A percentile compares a stretch with the other conserved stretches of the same genome.
Conservation (phyloP, 2,888 invertebrate genomes). For the Bibio marci region DNA sequence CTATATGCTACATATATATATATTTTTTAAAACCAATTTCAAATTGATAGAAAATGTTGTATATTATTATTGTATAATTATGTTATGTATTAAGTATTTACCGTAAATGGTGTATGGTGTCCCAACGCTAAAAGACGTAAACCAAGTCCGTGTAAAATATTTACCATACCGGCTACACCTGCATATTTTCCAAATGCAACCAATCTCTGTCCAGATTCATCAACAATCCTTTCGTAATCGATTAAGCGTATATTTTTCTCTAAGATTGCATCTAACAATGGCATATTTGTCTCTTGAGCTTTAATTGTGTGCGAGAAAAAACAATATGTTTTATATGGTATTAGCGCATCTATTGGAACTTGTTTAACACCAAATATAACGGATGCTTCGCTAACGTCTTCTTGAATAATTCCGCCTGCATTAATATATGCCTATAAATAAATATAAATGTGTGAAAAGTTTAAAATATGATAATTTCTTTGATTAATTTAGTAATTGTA, state of each 20-base stretch:
- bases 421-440: conserved; percentile 64
- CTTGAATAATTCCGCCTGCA: conserved; percentile 84
- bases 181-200: conserved; percentile 95
- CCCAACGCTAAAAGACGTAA: conserved; percentile 84
- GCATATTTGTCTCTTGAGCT: conserved; percentile 97
- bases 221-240: conserved; percentile 94
- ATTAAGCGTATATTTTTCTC: conserved; percentile 93
- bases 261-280: conserved; percentile 83
- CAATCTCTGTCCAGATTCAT: conserved; percentile 71
- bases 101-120: conserved; percentile 99
- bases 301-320: conserved; percentile 99
- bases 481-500: too few relatives aligned
- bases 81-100: conserved; percentile 21
- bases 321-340: conserved; percentile 94
- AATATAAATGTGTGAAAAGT: too few relatives aligned
- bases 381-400: conserved; percentile 90
- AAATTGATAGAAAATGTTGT: too few relatives aligned
- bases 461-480: too few relatives aligned
- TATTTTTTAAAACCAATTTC: not conserved
- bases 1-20: conserved; percentile 55
- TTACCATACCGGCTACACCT: conserved; percentile 96
- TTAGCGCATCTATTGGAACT: conserved; percentile 76
- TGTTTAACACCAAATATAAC: conserved; percentile 92
- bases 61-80: too few relatives aligned
- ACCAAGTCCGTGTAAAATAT: conserved; percentile 94